Percentiles rank a stretch among this genome's conserved stretches.
These are phyloP conservation scores for Mnemiopsis leidyi DNA, from an alignment of 37 sponge, comb jelly and placozoan species.

Conservation along the genomic window DNA sequence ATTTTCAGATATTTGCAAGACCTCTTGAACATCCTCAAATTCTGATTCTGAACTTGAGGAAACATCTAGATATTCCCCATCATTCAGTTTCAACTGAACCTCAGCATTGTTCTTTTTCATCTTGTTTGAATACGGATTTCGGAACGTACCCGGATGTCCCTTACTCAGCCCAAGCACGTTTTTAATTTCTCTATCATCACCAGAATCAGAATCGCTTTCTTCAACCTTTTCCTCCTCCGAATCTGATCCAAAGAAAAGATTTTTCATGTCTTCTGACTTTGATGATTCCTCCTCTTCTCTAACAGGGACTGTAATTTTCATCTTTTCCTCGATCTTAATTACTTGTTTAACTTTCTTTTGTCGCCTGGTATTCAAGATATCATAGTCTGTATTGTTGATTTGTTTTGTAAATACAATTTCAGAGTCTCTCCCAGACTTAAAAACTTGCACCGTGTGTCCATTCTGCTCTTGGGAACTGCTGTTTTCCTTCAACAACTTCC, in stretches of 20 bases:
- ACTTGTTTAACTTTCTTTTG: neutral
- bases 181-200: neutral
- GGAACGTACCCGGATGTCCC: constrained; percentile 43
- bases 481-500: neutral
- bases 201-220: neutral
- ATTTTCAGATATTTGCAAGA: neutral
- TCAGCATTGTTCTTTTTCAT: neutral
- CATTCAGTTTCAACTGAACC: neutral
- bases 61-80: neutral
- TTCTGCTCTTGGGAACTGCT: neutral
- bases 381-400: neutral
- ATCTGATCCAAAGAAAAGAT: constrained; percentile 28
- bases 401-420: constrained; percentile 60
- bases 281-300: neutral
- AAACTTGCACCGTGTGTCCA: neutral
- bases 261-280: neutral
- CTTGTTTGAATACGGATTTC: constrained; percentile 2
- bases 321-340: neutral
- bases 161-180: neutral
- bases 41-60: constrained; percentile 38
- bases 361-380: neutral
- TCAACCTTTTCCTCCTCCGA: neutral
- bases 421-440: neutral
- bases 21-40: neutral
- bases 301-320: neutral